These are phyloP conservation scores for Empis livida DNA, from an alignment of 2,888 invertebrate species.

Conservation along the genomic window DNA sequence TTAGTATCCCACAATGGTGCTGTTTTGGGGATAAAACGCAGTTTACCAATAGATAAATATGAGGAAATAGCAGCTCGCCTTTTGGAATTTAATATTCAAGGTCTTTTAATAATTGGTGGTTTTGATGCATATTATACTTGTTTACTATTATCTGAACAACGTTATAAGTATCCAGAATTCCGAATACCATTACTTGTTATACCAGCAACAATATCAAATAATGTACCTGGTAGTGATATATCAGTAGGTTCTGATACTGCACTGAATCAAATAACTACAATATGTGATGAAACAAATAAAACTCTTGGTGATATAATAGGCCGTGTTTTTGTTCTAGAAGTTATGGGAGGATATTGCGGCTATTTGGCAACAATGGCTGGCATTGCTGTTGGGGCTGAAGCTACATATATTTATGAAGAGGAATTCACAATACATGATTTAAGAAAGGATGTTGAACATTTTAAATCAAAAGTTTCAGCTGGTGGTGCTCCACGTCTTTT, in stretches of 20 bases:
- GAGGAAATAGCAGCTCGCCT: slow-evolving; percentile 64
- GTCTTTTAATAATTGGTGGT: slow-evolving; percentile 73
- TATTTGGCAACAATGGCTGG: slow-evolving; percentile 88
- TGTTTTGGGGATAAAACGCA: slow-evolving; percentile 82
- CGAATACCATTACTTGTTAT: slow-evolving; percentile 82
- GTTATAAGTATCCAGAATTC: slow-evolving; percentile 48
- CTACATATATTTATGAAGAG: slow-evolving; percentile 91
- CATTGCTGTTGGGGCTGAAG: slow-evolving; percentile 90
- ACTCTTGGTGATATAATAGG: slow-evolving; percentile 44
- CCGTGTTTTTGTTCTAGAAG: slow-evolving; percentile 86
- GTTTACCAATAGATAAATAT: slow-evolving; percentile 61
- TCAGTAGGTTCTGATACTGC: slow-evolving; percentile 89
- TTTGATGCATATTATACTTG: slow-evolving; percentile 55
- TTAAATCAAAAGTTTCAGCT: slow-evolving; percentile 89
- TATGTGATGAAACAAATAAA: slow-evolving; percentile 84
- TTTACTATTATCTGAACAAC: slow-evolving; percentile 11
- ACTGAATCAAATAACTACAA: slow-evolving; percentile 90
- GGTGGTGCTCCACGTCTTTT: slow-evolving; percentile 82
- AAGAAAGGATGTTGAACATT: slow-evolving; percentile 74
- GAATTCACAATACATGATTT: slow-evolving; percentile 75
- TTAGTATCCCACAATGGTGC: slow-evolving; percentile 94
- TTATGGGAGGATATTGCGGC: slow-evolving; percentile 95
- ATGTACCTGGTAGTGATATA: slow-evolving; percentile 92
- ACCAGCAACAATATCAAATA: slow-evolving; percentile 92
- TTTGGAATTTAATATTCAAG: slow-evolving; percentile 70